These are phyloP conservation scores for Platygyra sinensis DNA, from an alignment of 64 coral and sea anemone genomes.

Conservation along the genomic window DNA sequence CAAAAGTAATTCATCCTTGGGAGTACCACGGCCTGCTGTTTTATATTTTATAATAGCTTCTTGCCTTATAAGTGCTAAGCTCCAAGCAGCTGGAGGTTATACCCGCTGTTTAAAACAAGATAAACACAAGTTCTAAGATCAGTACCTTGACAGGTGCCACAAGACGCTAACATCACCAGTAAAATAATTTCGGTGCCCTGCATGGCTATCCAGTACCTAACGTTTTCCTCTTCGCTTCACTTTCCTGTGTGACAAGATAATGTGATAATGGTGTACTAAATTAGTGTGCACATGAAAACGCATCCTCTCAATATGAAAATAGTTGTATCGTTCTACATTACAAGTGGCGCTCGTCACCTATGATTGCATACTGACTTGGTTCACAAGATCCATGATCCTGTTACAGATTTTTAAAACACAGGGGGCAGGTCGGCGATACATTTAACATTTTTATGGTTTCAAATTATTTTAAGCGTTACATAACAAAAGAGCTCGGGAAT, in stretches of 20 bases:
- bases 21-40: too few relatives aligned
- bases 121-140: not conserved
- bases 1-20: too few relatives aligned
- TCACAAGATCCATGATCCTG: not conserved
- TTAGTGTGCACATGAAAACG: not conserved
- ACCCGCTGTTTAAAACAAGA: not conserved
- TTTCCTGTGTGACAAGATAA: not conserved
- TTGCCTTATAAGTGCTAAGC: too few relatives aligned
- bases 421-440: not conserved
- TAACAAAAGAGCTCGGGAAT: not conserved
- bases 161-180: slow-evolving; percentile 19
- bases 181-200: not conserved
- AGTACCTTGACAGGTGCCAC: slow-evolving; percentile 32
- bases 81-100: too few relatives aligned
- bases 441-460: not conserved
- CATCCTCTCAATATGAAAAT: too few relatives aligned
- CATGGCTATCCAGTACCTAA: not conserved
- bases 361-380: not conserved
- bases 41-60: too few relatives aligned
- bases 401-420: not conserved
- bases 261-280: not conserved
- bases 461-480: not conserved
- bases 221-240: not conserved
- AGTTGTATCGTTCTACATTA: not conserved
- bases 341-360: not conserved